Conservation (phyloP, 2,113 vertebrate species). For the Malurus cyaneus region DNA sequence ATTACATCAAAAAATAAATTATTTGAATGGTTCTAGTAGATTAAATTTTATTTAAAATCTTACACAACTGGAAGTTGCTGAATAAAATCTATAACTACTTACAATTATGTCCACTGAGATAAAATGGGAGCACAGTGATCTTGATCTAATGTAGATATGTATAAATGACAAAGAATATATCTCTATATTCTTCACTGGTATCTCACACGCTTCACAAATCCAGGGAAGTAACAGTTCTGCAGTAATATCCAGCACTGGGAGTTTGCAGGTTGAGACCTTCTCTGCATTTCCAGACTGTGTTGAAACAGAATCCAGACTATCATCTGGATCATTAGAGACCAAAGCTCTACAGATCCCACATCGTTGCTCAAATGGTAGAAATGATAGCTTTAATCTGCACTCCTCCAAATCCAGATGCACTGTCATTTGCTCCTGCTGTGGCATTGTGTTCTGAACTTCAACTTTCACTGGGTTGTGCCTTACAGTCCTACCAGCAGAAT, state of each 20-base stretch:
- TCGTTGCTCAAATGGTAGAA: conserved; percentile 9
- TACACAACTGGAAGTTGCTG: not conserved
- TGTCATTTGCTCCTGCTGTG: conserved; percentile 8
- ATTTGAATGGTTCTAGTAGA: not conserved
- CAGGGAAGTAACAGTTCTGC: not conserved
- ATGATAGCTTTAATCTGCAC: not conserved
- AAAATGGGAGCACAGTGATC: not conserved
- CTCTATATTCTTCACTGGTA: not conserved
- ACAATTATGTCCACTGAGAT: not conserved
- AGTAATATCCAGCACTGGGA: not conserved
- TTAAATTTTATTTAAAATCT: not conserved
- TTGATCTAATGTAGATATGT: not conserved
- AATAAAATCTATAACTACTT: not conserved
- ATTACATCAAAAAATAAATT: not conserved
- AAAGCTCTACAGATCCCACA: not conserved
- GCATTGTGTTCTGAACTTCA: not conserved
- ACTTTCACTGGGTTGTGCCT: not conserved
- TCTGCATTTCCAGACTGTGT: not conserved
- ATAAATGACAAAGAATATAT: not conserved
- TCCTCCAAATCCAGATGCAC: not conserved
- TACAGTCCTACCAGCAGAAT: too few relatives aligned
- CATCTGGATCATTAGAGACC: not conserved
- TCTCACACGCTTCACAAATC: not conserved
- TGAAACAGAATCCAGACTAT: conserved; percentile 16
- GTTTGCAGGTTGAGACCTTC: not conserved